A percentile compares a stretch with the other conserved stretches of the same genome.
Evolutionary conservation across 2,888 invertebrate genomes (phyloP).

Genomic region (Bombylius major): DNA sequence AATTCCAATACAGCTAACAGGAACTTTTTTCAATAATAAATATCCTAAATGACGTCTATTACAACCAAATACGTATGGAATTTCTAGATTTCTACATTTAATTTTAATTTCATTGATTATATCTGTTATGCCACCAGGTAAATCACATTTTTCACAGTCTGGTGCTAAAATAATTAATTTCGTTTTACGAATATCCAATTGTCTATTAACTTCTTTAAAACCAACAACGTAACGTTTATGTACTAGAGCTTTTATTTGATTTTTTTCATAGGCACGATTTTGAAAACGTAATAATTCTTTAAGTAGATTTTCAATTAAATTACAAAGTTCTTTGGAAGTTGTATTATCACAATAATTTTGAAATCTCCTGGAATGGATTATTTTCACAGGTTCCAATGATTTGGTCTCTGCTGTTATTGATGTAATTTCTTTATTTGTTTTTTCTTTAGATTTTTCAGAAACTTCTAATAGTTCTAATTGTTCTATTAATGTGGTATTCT

Average conservation of each 20-base stretch:
- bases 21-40: slow-evolving; percentile 43
- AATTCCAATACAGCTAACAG: slow-evolving; percentile 48
- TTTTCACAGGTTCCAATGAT: neutral
- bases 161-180: slow-evolving; percentile 49
- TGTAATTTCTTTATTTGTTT: neutral
- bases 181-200: slow-evolving; percentile 44
- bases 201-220: slow-evolving; percentile 46
- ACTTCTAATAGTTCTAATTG: neutral
- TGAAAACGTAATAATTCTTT: slow-evolving; percentile 47
- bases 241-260: slow-evolving; percentile 43
- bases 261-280: slow-evolving; percentile 44
- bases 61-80: slow-evolving; percentile 48
- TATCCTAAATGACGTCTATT: slow-evolving; percentile 43
- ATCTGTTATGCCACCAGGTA: slow-evolving; percentile 40
- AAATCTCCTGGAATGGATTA: slow-evolving; percentile 26
- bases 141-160: slow-evolving; percentile 42
- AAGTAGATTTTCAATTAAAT: slow-evolving; percentile 38
- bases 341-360: slow-evolving; percentile 46
- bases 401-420: neutral
- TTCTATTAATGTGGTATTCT: neutral
- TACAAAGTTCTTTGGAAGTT: slow-evolving; percentile 42
- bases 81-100: slow-evolving; percentile 38
- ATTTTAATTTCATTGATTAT: slow-evolving; percentile 40
- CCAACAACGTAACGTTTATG: slow-evolving; percentile 48
- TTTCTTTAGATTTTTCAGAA: neutral